Base-by-base conservation (phyloP, 2,113 vertebrate species). In the Lycaon pictus region DNA sequence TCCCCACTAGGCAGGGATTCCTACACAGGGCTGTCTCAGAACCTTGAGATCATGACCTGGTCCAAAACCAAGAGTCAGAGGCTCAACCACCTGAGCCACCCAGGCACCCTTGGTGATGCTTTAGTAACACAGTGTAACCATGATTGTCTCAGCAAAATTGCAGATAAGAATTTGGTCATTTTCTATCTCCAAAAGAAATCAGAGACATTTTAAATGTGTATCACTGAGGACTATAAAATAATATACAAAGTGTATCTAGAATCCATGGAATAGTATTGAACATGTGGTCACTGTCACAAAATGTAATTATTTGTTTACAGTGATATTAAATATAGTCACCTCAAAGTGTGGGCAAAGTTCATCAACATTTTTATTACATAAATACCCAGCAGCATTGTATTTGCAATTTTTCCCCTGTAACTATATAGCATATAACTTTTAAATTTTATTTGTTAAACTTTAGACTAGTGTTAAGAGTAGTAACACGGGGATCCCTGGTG, bases 381-480 rank as follows among this genome's bases (percentile, higher is more conserved):
- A 97, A 95, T 4, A 7, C 22, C 55, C 55, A 83, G 2, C 35
- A 93, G 0, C 0, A 72, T 37, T 96, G 19, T 90, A 17, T 20
- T 97, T 82, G 23, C 0, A 1, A 20, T 81, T 48, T 94, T 90
- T 53, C 20, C 55, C 25, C 63, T 80, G 48, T 19, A 53, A 74
- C 19, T 95, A 65, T 53, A 48, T 0, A 55, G 48, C 13, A 82
- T 22, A 15, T 29, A 96, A 85, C 1, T 94, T 89, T 63, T 83
- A 67, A 92, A 96, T 96, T 35, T 97, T 43, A 92, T 94, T 67
- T 98, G 48, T 97, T 97, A 97, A 97, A 96, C 84, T 69, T 92
- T 71, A 4, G 56, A 63, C 72, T 37, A 92, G 7, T 3, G 3
- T 25, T 97, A 98, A 58, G 19, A 93, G 4, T 3, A 92, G 35